These are phyloP conservation scores for Hecatera dysodea DNA, from an alignment of 2,888 invertebrate species.

Conservation along the genomic window DNA sequence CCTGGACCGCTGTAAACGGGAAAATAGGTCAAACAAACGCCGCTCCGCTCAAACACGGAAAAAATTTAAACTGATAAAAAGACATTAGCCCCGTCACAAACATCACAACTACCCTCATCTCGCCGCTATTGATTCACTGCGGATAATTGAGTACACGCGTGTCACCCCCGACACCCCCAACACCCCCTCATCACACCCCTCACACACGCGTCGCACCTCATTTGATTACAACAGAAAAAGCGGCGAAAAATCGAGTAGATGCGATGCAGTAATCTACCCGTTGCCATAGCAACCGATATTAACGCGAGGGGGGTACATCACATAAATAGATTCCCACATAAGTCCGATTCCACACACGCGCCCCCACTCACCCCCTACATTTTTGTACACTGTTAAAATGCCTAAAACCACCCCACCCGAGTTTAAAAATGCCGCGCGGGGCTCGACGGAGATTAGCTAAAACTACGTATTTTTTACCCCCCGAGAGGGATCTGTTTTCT, in stretches of 20 bases:
- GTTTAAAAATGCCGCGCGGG: conserved; percentile 81
- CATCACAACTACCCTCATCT: conserved; percentile 90
- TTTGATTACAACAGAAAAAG: conserved; percentile 91
- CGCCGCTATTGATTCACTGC: conserved; percentile 91
- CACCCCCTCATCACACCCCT: conserved; percentile 61
- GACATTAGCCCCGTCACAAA: conserved; percentile 82
- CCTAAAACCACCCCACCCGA: conserved; percentile 86
- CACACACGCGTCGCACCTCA: conserved; percentile 88
- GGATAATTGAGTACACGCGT: conserved; percentile 91
- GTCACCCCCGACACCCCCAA: conserved; percentile 75
- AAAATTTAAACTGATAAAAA: conserved; percentile 85
- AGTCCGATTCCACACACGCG: conserved; percentile 88
- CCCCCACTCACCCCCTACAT: conserved; percentile 81
- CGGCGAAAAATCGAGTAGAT: conserved; percentile 90
- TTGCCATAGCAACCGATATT: conserved; percentile 89
- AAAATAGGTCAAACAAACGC: conserved; percentile 70
- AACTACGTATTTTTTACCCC: conserved; percentile 93
- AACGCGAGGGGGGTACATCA: conserved; percentile 83
- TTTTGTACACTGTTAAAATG: conserved; percentile 90
- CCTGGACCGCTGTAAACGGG: conserved; percentile 49
- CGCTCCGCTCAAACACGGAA: conserved; percentile 47
- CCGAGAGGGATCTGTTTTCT: conserved; percentile 64
- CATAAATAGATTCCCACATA: conserved; percentile 90
- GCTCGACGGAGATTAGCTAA: conserved; percentile 92
- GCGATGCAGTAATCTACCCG: conserved; percentile 89